These are phyloP conservation scores for Allobates femoralis DNA, from an alignment of 2,797 vertebrate species.

Conservation along the genomic window DNA sequence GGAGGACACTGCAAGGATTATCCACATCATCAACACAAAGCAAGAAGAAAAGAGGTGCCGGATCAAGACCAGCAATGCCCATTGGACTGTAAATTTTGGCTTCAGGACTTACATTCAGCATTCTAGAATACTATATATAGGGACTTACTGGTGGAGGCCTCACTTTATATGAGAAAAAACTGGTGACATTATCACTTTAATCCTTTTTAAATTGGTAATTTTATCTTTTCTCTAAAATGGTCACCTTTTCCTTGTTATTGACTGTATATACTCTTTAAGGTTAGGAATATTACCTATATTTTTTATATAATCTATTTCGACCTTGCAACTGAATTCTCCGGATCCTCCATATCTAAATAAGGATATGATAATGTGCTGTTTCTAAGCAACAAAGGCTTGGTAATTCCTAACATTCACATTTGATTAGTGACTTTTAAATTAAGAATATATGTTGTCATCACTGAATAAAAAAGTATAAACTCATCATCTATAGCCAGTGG, in stretches of 20 bases:
- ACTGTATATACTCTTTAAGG: background rate
- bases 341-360: background rate
- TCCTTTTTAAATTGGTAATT: background rate
- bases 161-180: too few species aligned
- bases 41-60: too few species aligned
- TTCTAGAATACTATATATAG: too few species aligned
- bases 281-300: background rate
- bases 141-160: too few species aligned
- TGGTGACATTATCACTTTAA: background rate
- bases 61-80: too few species aligned
- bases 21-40: too few species aligned
- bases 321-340: background rate
- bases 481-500: background rate
- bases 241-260: background rate
- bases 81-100: too few species aligned
- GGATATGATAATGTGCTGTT: constrained; percentile 6
- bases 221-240: background rate
- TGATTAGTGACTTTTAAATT: background rate
- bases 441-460: background rate
- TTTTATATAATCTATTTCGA: background rate
- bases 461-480: background rate
- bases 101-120: too few species aligned
- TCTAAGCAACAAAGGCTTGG: background rate
- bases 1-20: too few species aligned
- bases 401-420: background rate